Base-by-base conservation (phyloP, 2,797 vertebrate genomes). In the Eulemur coronatus region DNA sequence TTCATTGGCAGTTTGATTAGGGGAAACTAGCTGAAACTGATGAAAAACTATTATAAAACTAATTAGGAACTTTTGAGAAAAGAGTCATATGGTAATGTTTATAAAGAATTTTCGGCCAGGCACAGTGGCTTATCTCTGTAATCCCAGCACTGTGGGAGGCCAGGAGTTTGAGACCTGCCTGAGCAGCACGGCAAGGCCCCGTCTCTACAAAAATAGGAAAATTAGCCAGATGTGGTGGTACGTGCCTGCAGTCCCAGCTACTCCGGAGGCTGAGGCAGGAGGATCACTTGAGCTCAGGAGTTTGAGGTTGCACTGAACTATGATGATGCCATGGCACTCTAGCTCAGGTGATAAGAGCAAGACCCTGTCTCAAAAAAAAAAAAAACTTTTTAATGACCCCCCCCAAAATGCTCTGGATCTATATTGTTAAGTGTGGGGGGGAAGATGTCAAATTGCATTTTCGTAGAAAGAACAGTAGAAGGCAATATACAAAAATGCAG, bases 31-130 rank as follows among this genome's bases (percentile, higher is more conserved):
- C 12, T 78, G 28, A 94, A 80, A 89, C 52, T 91, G 84, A 41
- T 94, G 52, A 70, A 90, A 95, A 93, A 35, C 15, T n/a, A 30
- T 43, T 90, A 7, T 52, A 33, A 75, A 84, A n/a, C 48, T 28
- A 55, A 20, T 78, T 88, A 90, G 90, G 28, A 92, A 72, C 46
- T 80, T 95, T 93, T 35, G 41, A 63, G 48, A 87, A 92, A 70
- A 72, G 20, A 75, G 35, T 84, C 38, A 30, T 9, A 26, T 38
- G n/a, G 26, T 69, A 28, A 15, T 88, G 12, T 73, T 94, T 70
- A 24, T 81, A 72, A 70, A 81, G 13, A 75, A 72, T 59, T 88
- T 97, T 75, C 61, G 79, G 78, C 28, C 12, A 72, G 70, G 38
- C 38, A 43, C 7, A 1, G 14, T 43, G 38, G 73, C 18, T 50